Evolutionary conservation across 1,140 invertebrate species (phyloP).

Genomic region (Zaprionus vittiger): DNA sequence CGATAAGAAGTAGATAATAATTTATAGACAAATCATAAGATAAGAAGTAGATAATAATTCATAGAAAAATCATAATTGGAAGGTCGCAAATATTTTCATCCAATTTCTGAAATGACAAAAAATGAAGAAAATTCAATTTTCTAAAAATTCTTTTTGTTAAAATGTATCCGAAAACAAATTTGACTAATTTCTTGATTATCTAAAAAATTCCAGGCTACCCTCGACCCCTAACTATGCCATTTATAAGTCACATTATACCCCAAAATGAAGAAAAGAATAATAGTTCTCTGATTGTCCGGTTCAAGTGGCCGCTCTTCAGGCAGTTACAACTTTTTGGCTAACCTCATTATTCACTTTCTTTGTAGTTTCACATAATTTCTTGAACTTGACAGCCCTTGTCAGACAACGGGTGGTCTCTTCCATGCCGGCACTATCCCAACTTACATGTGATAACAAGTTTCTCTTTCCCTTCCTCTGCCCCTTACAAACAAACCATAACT

Average conservation of each 20-base stretch:
- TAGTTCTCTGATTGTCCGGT: constrained; percentile 36
- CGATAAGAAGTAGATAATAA: too few species aligned
- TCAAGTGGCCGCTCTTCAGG: constrained; percentile 36
- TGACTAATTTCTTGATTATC: not conserved
- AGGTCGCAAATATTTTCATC: too few species aligned
- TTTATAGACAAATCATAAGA: too few species aligned
- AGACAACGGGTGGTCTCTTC: constrained; percentile 47
- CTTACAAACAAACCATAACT: constrained; percentile 61
- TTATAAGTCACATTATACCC: constrained; percentile 17
- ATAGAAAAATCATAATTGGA: too few species aligned
- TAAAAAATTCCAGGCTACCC: constrained; percentile 5
- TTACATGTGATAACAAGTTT: constrained; percentile 61
- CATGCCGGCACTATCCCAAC: constrained; percentile 31
- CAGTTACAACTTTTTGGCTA: constrained; percentile 42
- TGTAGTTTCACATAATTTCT: constrained; percentile 37
- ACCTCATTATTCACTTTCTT: constrained; percentile 60
- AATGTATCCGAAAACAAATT: not conserved
- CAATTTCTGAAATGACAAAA: too few species aligned
- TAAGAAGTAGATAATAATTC: too few species aligned
- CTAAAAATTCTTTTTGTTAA: not conserved
- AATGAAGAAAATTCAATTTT: too few species aligned
- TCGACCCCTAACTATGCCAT: constrained; percentile 17
- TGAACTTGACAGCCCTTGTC: constrained; percentile 27
- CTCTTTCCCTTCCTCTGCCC: constrained; percentile 10
- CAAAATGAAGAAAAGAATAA: constrained; percentile 18